Evolutionary conservation across 2,888 invertebrate genomes (phyloP).

Genomic region (Dasysyrphus tricinctus): DNA sequence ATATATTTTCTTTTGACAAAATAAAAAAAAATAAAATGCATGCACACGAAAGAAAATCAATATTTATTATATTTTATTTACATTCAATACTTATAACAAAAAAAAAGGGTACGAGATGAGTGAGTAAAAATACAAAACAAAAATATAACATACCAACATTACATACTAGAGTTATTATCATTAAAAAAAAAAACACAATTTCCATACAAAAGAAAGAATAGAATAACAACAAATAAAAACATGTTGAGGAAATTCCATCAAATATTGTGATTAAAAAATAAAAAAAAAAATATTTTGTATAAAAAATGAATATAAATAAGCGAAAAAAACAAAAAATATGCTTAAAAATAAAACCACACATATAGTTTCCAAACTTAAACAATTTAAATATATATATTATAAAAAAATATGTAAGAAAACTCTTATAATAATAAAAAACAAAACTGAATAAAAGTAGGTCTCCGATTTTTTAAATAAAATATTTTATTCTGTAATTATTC

Average conservation of each 20-base stretch:
- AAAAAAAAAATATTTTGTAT: slow-evolving; percentile 68
- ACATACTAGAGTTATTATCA: slow-evolving; percentile 62
- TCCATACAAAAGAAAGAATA: slow-evolving; percentile 54
- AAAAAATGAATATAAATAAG: slow-evolving; percentile 64
- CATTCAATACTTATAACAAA: slow-evolving; percentile 43
- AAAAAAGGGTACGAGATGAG: slow-evolving; percentile 67
- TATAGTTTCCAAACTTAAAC: slow-evolving; percentile 72
- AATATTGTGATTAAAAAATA: slow-evolving; percentile 73
- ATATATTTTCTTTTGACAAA: slow-evolving; percentile 26
- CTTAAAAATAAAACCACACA: slow-evolving; percentile 58
- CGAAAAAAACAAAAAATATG: slow-evolving; percentile 49
- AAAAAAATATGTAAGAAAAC: slow-evolving; percentile 47
- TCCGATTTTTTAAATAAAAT: slow-evolving; percentile 56
- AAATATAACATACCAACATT: slow-evolving; percentile 60
- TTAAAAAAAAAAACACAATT: slow-evolving; percentile 62
- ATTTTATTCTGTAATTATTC: slow-evolving; percentile 71
- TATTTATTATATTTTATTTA: slow-evolving; percentile 61
- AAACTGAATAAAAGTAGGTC: slow-evolving; percentile 48
- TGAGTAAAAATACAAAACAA: slow-evolving; percentile 60
- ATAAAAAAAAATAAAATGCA: slow-evolving; percentile 13
- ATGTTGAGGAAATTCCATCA: slow-evolving; percentile 74
- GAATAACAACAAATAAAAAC: slow-evolving; percentile 52
- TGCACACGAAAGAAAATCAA: slow-evolving; percentile 42
- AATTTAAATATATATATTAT: slow-evolving; percentile 63
- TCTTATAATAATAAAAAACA: slow-evolving; percentile 26